Conservation (phyloP, 2,888 invertebrate genomes). For the Loripinus fragilis region DNA sequence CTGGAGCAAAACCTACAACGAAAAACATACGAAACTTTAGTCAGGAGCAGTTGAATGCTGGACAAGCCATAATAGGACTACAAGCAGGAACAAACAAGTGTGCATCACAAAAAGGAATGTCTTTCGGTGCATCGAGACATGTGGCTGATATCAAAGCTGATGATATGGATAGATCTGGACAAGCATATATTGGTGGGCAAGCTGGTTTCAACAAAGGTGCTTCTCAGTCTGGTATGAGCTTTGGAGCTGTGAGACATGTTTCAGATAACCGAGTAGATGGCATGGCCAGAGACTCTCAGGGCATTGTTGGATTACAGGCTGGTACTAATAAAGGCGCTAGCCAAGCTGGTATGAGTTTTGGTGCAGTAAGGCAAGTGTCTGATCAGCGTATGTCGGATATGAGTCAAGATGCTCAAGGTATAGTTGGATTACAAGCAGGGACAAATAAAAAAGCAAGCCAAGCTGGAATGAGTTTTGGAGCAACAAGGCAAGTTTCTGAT, state of each 20-base stretch:
- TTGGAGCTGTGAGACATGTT: constrained; percentile 72
- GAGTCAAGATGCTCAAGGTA: constrained; percentile 71
- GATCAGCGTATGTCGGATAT: constrained; percentile 66
- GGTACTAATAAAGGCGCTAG: constrained; percentile 78
- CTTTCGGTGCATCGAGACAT: constrained; percentile 73
- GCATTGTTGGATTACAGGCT: constrained; percentile 74
- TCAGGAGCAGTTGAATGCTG: constrained; percentile 75
- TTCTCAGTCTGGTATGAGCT: constrained; percentile 75
- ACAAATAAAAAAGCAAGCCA: constrained; percentile 81
- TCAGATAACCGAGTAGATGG: constrained; percentile 62
- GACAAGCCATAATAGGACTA: constrained; percentile 78
- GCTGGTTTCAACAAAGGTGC: constrained; percentile 78
- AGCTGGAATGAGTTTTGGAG: constrained; percentile 79
- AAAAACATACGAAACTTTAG: constrained; percentile 76
- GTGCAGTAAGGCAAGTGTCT: constrained; percentile 74
- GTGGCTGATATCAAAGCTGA: constrained; percentile 75
- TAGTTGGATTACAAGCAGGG: constrained; percentile 81
- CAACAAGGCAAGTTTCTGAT: constrained; percentile 74
- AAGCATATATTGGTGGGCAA: constrained; percentile 74
- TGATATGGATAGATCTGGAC: constrained; percentile 69
- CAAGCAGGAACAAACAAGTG: constrained; percentile 82
- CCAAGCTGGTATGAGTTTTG: constrained; percentile 76
- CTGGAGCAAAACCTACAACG: constrained; percentile 80
- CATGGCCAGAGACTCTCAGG: constrained; percentile 62
- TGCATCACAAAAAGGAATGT: constrained; percentile 82